phyloP scores from a whole-genome alignment of 2,113 vertebrate species.

The Amia ocellicauda region DNA sequence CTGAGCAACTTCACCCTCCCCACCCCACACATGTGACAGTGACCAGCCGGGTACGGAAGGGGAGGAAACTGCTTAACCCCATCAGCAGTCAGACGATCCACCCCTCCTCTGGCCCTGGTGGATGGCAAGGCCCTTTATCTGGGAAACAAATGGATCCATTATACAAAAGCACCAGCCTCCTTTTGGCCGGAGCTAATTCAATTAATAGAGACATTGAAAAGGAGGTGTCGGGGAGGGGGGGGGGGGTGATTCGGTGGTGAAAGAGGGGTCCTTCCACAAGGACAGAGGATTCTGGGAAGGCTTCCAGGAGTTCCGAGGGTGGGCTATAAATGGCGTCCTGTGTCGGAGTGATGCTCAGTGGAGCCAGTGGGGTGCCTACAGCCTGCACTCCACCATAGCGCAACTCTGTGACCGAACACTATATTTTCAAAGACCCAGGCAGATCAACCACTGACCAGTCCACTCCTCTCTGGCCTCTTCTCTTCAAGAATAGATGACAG shows the following conservation, averaged over 20 bases:
- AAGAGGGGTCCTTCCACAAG: slow-evolving; percentile 52
- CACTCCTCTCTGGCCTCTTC: too few species aligned
- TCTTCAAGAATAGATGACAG: too few species aligned
- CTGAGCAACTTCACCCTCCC: too few species aligned
- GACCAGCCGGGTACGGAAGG: neutral
- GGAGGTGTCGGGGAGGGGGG: slow-evolving; percentile 15
- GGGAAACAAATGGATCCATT: slow-evolving; percentile 33
- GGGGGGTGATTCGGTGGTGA: slow-evolving; percentile 11
- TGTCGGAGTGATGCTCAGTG: neutral
- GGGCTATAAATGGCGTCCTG: slow-evolving; percentile 15
- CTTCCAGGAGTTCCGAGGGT: slow-evolving; percentile 22
- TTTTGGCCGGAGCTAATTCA: slow-evolving; percentile 41
- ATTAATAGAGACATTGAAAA: slow-evolving; percentile 37
- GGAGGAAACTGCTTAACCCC: neutral
- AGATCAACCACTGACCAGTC: too few species aligned
- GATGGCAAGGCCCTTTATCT: slow-evolving; percentile 19
- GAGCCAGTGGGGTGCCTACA: slow-evolving; percentile 16
- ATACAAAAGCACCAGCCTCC: slow-evolving; percentile 26
- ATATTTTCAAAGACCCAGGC: too few species aligned
- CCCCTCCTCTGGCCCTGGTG: slow-evolving; percentile 2
- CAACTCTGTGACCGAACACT: too few species aligned
- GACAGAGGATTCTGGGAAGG: slow-evolving; percentile 41
- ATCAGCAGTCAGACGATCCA: neutral
- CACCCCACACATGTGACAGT: too few species aligned
- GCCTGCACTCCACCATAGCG: neutral